Evolutionary conservation across 2,888 invertebrate species (phyloP), one percentile per base, ranked within the genome.

Genomic region (Pogonocherus hispidulus): DNA sequence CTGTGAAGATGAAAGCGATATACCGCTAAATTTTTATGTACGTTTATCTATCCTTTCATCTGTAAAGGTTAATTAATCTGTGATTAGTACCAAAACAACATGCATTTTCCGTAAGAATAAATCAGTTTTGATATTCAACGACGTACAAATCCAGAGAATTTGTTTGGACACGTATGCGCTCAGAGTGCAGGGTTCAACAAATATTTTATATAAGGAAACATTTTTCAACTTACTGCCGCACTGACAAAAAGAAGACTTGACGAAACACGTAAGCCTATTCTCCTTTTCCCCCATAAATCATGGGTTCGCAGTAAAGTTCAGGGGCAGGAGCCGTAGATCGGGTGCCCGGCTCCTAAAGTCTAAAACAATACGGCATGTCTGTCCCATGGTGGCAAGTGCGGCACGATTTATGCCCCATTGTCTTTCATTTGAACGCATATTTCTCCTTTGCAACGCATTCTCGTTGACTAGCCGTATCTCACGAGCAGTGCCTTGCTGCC

Each of bases 361-460:
- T 47, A 67, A 71, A 76, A 79, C 78, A 79, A 78, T 78, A 78
- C 78, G 73, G 74, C 75, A 69, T 75, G 75, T 77, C 78, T 76
- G 76, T 74, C 79, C 71, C 54, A 60, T 72, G 67, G 73, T 77
- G 78, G 79, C 80, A 79, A 74, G 76, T 75, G 71, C 66, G 72
- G 81, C 41, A 41, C 41, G 85, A 86, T 86, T 86, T 86, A 86
- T 86, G 80, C 83, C 80, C 86, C 84, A 86, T 86, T 86, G 86
- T 86, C 85, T 86, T 85, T 84, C 85, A 85, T 85, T 84, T 82
- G 82, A 84, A 80, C 84, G 84, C 84, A 85, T 85, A 85, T 85
- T 84, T 84, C 83, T 84, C 82, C 80, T 67, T 72, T n/a, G n/a
- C 67, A 72, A 72, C 69, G 69, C 56, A 72, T 72, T 72, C 67